Evolutionary conservation across 2,113 vertebrate species (phyloP).

Genomic region (Chionodraco myersi): DNA sequence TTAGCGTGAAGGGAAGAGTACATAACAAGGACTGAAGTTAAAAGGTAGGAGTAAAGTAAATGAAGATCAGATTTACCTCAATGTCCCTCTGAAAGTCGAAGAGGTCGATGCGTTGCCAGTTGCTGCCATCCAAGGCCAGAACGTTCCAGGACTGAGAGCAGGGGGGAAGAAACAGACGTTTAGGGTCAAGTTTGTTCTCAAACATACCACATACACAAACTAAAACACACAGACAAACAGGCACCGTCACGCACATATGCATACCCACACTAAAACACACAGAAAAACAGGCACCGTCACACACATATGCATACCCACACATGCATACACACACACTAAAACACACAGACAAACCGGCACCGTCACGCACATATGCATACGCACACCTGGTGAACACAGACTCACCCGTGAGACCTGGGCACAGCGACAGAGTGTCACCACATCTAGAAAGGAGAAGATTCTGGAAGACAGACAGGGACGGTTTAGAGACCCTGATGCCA

Average conservation of each 20-base stretch:
- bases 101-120: constrained; percentile 99
- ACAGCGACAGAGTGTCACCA: constrained; percentile 98
- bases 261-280: constrained; percentile 8
- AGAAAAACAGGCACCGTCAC: constrained; percentile 72
- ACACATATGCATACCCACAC: constrained; percentile 70
- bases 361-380: constrained; percentile 68
- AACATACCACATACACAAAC: constrained; percentile 3
- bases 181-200: constrained; percentile 14
- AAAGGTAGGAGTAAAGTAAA: neutral
- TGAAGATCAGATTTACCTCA: constrained; percentile 80
- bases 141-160: constrained; percentile 95
- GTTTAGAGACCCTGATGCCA: constrained; percentile 59
- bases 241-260: constrained; percentile 66
- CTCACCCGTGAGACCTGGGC: constrained; percentile 99
- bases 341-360: constrained; percentile 73
- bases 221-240: constrained; percentile 74
- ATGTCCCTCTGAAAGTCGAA: constrained; percentile 99
- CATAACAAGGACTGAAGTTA: neutral
- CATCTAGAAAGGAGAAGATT: constrained; percentile 99
- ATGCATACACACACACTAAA: constrained; percentile 1
- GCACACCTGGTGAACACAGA: constrained; percentile 49
- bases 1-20: neutral
- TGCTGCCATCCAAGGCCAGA: constrained; percentile 97
- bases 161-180: constrained; percentile 31
- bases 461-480: constrained; percentile 83